Percentiles rank a stretch among this genome's conserved stretches.
phyloP scores from a whole-genome alignment of 2,797 vertebrate species.

The Sciurus vulgaris region DNA sequence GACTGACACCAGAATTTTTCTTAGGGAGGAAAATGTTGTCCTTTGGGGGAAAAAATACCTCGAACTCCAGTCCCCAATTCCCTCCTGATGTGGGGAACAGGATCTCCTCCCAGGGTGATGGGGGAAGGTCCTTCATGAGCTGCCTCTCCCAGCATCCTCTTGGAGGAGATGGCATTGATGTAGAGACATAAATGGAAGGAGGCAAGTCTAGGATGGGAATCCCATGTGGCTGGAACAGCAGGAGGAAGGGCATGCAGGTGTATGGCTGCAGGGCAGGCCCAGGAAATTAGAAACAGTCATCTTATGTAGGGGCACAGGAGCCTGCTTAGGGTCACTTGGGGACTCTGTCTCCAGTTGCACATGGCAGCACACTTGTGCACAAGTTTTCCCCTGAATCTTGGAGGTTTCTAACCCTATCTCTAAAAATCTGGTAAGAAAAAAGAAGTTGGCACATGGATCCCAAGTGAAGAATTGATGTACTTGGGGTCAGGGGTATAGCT shows the following conservation, averaged over 20 bases:
- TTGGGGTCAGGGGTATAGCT: too few relatives aligned
- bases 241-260: too few relatives aligned
- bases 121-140: background rate
- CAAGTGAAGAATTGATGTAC: background rate
- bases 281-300: background rate
- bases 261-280: accelerated
- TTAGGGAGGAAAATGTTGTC: constrained; percentile 49
- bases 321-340: background rate
- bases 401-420: background rate
- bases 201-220: background rate
- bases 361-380: background rate
- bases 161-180: background rate
- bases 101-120: background rate
- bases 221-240: accelerated
- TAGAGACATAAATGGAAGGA: background rate
- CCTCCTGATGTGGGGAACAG: background rate
- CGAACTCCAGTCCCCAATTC: background rate
- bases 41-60: constrained; percentile 50
- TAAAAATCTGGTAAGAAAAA: background rate
- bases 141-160: background rate
- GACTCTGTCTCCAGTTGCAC: background rate
- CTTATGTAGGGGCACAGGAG: background rate
- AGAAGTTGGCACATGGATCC: background rate
- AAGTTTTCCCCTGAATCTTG: background rate
- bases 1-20: constrained; percentile 51